Base-by-base conservation (phyloP, 1,140 invertebrate species). In the Harlomillsia oculata region DNA sequence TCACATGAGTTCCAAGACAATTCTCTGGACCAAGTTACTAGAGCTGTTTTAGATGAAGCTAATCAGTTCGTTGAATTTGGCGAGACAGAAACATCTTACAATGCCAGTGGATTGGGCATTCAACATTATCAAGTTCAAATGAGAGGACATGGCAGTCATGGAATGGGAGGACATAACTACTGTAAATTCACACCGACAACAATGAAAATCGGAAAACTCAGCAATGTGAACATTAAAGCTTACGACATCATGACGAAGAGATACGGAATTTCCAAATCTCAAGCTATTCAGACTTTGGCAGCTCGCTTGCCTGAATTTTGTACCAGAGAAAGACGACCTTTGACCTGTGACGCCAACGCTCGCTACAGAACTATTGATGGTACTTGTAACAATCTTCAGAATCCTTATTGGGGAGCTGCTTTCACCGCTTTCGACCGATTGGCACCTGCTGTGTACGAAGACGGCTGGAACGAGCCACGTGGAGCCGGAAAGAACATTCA, bases 401-500 rank as follows among this genome's bases (percentile, higher is more conserved):
- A 56, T 51, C 57, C 57, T 46, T 59, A 43, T 18, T 60, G 57
- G 60, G 60, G 60, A 21, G 36, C 60, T 13, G 18, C 55, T 14
- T 54, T 57, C 29, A 62, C 56, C 26, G 25, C 52, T 9, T 62
- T 62, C 29, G 49, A 52, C 46, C 54, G 60, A 25, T 34, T 62
- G n/a, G 56, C 46, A 5, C 60, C 60, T n/a, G 51, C 60, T 8
- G 44, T 62, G 5, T 62, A 62, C 21, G 41, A 58, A 36, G 60
- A 62, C 52, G 60, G 60, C 6, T 62, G 51, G 49, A 62, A 62
- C 36, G 55, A 57, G 34, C 55, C 60, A 26, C 14, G 60, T 23
- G 60, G 60, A 21, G 60, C 87, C 14, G 79, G 87, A 58, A 82
- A 87, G 30, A 81, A 83, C 16, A 74, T 81, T 30, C 79, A 79